A percentile compares a stretch with the other conserved stretches of the same genome.
Conservation (phyloP, 2,113 vertebrate genomes). For the Myanophis thanlyinensis region DNA sequence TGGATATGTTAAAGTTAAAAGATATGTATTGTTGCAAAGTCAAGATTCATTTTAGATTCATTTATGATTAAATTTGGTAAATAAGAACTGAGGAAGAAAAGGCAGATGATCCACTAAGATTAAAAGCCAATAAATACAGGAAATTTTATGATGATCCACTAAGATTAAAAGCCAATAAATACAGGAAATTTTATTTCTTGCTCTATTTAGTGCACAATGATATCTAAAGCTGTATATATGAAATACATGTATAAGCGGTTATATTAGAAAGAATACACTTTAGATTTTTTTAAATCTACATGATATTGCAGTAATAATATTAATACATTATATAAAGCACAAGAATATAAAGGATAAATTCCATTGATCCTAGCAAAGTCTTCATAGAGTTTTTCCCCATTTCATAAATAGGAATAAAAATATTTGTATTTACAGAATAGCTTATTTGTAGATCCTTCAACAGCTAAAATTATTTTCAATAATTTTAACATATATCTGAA, state of each 20-base stretch:
- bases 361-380: not conserved
- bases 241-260: not conserved
- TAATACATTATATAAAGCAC: conserved; percentile 14
- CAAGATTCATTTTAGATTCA: not conserved
- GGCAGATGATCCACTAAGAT: not conserved
- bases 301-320: conserved; percentile 23
- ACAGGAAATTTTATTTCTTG: conserved; percentile 2
- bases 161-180: conserved; percentile 15
- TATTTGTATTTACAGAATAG: conserved; percentile 6
- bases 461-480: not conserved
- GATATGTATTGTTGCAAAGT: not conserved
- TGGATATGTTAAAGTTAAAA: not conserved
- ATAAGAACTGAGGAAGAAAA: not conserved
- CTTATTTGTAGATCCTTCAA: not conserved
- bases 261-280: not conserved
- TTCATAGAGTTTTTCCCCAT: not conserved
- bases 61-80: not conserved
- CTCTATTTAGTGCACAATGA: conserved; percentile 11
- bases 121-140: conserved; percentile 1
- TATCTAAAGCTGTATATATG: conserved; percentile 22
- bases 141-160: rapidly evolving
- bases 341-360: conserved; percentile 12
- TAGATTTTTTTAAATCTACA: conserved; percentile 7
- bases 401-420: not conserved
- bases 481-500: not conserved